Evolutionary conservation across 2,113 vertebrate genomes (phyloP), one percentile per base, ranked within the genome.

Genomic region (Limanda limanda): DNA sequence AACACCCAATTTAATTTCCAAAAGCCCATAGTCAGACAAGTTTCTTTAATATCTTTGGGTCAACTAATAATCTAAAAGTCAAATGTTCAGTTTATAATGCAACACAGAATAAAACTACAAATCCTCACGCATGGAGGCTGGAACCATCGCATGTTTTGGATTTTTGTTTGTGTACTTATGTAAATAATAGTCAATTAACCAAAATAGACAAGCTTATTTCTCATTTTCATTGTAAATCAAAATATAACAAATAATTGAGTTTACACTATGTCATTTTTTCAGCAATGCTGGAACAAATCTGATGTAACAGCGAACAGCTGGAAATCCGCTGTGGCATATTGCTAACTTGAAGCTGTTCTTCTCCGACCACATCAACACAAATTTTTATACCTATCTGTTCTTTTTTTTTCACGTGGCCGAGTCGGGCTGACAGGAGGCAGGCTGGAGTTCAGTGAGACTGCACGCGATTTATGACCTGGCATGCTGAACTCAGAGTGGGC

Each of bases 381-480:
- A 2, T 35, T 11, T 35, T 11, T 84, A 81, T 77, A 90, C 85
- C 86, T 84, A 40, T 83, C 65, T 27, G 51, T 59, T 80, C 27
- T 71, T 68, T 27, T n/a, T 68, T 59, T 81, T 37, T 74, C 57
- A 71, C 62, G 17, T 52, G 75, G 79, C 77, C 76, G 18, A 69
- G 78, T 65, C 6, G 15, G 74, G 71, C 74, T 76, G 87, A 87
- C 81, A 84, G 80, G 74, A 61, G 80, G 85, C 82, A 48, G 85
- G 82, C 85, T 63, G 55, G 14, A 87, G 71, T 83, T 85, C 81
- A 76, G 37, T n/a, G 68, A 79, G 84, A 79, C 78, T 12, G 71
- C 88, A 86, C 68, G 79, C 86, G 55, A 90, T 91, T 90, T 88
- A 87, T 77, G 86, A 87, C 72, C 86, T 86, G 83, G 86, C 90